phyloP scores from a whole-genome alignment of 2,113 vertebrate species.

The Chaenocephalus aceratus region DNA sequence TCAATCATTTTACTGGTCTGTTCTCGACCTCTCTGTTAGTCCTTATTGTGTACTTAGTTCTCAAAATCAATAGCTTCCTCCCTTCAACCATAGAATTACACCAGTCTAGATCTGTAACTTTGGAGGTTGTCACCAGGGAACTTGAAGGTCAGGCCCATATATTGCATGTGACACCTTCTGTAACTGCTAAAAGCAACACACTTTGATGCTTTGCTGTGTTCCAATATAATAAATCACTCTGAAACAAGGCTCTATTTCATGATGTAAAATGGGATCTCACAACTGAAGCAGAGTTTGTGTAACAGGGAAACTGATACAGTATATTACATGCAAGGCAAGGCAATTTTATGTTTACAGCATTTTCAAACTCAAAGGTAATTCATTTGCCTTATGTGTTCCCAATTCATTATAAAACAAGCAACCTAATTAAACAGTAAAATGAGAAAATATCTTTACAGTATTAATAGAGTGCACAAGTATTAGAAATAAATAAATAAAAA shows the following conservation, averaged over 20 bases:
- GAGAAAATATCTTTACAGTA: no score
- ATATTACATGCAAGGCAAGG: not conserved
- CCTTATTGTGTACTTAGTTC: constrained; percentile 29
- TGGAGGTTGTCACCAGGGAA: constrained; percentile 8
- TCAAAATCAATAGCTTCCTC: constrained; percentile 62
- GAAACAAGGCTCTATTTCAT: not conserved
- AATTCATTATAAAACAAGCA: not conserved
- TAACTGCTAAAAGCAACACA: constrained; percentile 10
- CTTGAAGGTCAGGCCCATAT: constrained; percentile 13
- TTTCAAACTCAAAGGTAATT: not conserved
- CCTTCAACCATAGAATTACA: constrained; percentile 58
- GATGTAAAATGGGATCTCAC: not conserved
- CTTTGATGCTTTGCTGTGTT: not conserved
- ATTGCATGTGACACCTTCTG: constrained; percentile 5
- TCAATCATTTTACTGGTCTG: constrained; percentile 19
- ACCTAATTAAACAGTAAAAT: no score
- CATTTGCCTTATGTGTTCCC: not conserved
- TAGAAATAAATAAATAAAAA: no score
- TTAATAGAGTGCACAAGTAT: no score
- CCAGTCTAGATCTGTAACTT: constrained; percentile 37
- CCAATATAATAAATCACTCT: constrained; percentile 27
- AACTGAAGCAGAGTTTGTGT: not conserved
- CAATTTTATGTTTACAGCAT: not conserved
- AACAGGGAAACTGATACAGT: not conserved
- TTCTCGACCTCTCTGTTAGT: constrained; percentile 22